phyloP scores from a whole-genome alignment of 2,888 invertebrate genomes.

The Cephus rjabovi region DNA sequence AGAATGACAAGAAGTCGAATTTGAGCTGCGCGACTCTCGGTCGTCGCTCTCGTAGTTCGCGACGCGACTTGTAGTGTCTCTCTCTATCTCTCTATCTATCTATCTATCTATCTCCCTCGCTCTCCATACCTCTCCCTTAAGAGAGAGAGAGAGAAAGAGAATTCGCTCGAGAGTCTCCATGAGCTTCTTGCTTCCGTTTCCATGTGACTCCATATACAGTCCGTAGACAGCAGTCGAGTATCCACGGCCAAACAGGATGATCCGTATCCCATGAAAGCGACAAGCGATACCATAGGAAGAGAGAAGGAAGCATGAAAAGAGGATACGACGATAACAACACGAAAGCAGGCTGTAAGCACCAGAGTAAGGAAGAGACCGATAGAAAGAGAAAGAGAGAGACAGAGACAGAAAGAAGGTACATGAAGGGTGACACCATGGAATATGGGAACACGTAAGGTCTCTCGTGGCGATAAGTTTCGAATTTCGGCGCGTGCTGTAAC shows the following conservation, averaged over 20 bases:
- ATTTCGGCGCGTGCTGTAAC: conserved; percentile 62
- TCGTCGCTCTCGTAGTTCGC: not conserved
- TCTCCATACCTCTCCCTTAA: not conserved
- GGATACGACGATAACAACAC: too few relatives aligned
- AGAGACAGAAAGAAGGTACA: too few relatives aligned
- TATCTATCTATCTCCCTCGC: not conserved
- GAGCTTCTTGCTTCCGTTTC: conserved; percentile 10
- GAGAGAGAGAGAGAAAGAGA: not conserved
- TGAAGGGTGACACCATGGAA: conserved; percentile 1
- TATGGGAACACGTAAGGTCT: conserved; percentile 46
- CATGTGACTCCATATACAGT: conserved; percentile 3
- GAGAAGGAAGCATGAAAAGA: too few relatives aligned
- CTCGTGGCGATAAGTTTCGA: conserved; percentile 48
- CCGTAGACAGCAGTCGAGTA: not conserved
- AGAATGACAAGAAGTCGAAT: conserved; percentile 41
- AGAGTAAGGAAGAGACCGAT: too few relatives aligned
- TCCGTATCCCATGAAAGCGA: conserved; percentile 37
- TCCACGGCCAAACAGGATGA: conserved; percentile 32
- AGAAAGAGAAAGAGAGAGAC: too few relatives aligned
- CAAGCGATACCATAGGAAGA: too few relatives aligned
- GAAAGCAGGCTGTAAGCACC: too few relatives aligned
- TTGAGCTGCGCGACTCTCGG: conserved; percentile 31
- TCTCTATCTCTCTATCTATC: not conserved
- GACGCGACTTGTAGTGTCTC: conserved; percentile 3
- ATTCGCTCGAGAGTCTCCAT: conserved; percentile 10